A percentile compares a stretch with the other conserved stretches of the same genome.
Conservation (phyloP, 1,140 invertebrate species). For the Musca vetustissima region DNA sequence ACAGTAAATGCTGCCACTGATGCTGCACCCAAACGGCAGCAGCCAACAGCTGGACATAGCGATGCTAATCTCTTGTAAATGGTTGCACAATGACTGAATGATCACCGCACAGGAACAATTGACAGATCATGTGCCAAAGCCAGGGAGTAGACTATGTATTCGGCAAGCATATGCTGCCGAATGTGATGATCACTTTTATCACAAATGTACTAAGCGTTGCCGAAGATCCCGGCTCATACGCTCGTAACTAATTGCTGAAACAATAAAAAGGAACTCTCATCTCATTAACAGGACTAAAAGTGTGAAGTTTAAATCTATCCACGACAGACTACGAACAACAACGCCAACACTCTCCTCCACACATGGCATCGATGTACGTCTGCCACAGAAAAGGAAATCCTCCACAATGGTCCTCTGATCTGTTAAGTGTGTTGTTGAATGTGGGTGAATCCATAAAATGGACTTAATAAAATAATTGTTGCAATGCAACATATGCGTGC, state of each 20-base stretch:
- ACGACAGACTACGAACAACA: too few relatives aligned
- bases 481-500: too few relatives aligned
- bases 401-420: too few relatives aligned
- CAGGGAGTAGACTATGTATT: not conserved
- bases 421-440: too few relatives aligned
- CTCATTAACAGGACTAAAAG: slow-evolving; percentile 15
- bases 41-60: slow-evolving; percentile 10
- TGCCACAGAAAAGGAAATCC: too few relatives aligned
- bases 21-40: not conserved
- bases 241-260: slow-evolving; percentile 29
- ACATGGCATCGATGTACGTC: too few relatives aligned
- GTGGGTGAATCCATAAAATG: too few relatives aligned
- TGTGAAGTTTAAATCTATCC: slow-evolving; percentile 18
- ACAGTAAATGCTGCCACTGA: too few relatives aligned
- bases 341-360: too few relatives aligned
- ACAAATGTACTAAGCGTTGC: not conserved
- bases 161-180: not conserved
- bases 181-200: not conserved
- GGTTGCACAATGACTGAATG: slow-evolving; percentile 4
- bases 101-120: not conserved
- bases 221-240: not conserved
- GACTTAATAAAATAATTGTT: too few relatives aligned
- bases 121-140: slow-evolving; percentile 15
- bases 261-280: slow-evolving; percentile 23
- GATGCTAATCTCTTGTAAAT: slow-evolving; percentile 21